phyloP scores from a whole-genome alignment of 2,113 vertebrate species.

The Ceuthmochares aereus region DNA sequence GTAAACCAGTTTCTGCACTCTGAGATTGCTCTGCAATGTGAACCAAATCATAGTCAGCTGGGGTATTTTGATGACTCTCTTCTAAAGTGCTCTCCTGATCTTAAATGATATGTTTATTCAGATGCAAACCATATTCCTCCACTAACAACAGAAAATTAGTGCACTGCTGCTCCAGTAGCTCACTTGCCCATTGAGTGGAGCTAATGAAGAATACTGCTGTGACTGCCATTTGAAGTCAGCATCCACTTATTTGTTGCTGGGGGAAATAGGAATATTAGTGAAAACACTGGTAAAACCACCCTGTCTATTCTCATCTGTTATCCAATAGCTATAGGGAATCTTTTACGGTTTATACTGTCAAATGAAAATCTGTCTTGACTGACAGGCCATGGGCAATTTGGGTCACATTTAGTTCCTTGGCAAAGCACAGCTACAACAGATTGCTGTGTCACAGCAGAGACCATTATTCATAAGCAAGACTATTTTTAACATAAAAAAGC shows the following conservation, averaged over 20 bases:
- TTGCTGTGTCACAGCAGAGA: conserved; percentile 54
- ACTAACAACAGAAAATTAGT: not conserved
- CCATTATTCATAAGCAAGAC: conserved; percentile 24
- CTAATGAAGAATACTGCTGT: not conserved
- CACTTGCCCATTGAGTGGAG: not conserved
- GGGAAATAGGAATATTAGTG: not conserved
- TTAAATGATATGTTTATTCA: not conserved
- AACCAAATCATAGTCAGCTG: not conserved
- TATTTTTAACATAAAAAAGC: conserved; percentile 37
- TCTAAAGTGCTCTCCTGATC: not conserved
- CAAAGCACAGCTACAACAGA: conserved; percentile 40
- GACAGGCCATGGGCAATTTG: not conserved
- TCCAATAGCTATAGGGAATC: not conserved
- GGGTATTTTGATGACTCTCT: not conserved
- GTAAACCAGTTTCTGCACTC: not conserved
- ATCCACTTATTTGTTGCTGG: not conserved
- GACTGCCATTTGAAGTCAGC: not conserved
- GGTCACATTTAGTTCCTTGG: conserved; percentile 44
- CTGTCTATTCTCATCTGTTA: not conserved
- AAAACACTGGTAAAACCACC: not conserved
- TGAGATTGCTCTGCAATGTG: not conserved
- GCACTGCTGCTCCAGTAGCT: not conserved
- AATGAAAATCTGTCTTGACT: conserved; percentile 9
- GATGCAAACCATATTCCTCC: not conserved
- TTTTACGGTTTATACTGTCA: not conserved